phyloP scores from a whole-genome alignment of 2,113 vertebrate genomes.

The Pholis gunnellus region DNA sequence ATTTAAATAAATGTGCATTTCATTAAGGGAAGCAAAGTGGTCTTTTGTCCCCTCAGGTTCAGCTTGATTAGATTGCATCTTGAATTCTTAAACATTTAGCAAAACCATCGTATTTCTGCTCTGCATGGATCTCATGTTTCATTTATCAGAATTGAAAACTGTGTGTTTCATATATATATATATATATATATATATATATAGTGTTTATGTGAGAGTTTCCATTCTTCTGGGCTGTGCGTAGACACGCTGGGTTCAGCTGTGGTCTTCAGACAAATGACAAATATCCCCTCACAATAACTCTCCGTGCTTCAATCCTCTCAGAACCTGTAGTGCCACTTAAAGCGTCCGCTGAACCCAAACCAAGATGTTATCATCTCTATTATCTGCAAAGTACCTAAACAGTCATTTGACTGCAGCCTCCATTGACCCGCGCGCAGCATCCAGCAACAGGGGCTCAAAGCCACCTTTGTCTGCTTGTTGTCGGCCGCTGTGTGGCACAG shows the following conservation, averaged over 20 bases:
- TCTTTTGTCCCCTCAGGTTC: not conserved
- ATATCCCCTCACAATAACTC: not conserved
- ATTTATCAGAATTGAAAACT: not conserved
- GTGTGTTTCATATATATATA: not conserved
- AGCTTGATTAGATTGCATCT: slow-evolving; percentile 1
- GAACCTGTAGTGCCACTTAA: slow-evolving; percentile 41
- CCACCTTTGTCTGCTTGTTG: slow-evolving; percentile 75
- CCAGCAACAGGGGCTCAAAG: slow-evolving; percentile 66
- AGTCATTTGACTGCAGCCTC: slow-evolving; percentile 51
- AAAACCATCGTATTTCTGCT: not conserved
- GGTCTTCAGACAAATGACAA: not conserved
- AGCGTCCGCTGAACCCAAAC: slow-evolving; percentile 31
- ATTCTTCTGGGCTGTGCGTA: not conserved
- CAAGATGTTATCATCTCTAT: slow-evolving; percentile 64
- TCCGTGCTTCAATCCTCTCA: not conserved
- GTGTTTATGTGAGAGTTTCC: slow-evolving; percentile 15
- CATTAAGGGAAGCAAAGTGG: not conserved
- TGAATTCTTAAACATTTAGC: not conserved
- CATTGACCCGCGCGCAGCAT: slow-evolving; percentile 44
- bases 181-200: too few relatives aligned
- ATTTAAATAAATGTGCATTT: slow-evolving; percentile 27
- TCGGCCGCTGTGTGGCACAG: slow-evolving; percentile 62
- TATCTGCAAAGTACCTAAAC: slow-evolving; percentile 72
- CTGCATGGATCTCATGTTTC: not conserved
- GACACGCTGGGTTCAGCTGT: not conserved